Base-by-base conservation (phyloP, 2,113 vertebrate genomes). In the Ochotona curzoniae region DNA sequence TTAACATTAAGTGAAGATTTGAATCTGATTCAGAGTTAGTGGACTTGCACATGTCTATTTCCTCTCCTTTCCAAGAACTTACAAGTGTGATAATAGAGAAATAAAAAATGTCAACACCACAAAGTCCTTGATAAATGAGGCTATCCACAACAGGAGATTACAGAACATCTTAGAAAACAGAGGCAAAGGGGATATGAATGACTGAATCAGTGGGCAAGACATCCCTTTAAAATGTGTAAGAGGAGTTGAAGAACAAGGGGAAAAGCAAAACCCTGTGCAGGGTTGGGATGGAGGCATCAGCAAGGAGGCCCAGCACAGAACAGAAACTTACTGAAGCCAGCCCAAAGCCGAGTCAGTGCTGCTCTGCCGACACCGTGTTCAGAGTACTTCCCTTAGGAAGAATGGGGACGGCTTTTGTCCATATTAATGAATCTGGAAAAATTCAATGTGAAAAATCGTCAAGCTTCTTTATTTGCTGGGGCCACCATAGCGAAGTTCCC, bases 1-100 rank as follows among this genome's bases (percentile, higher is more conserved):
- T 84, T 67, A 89, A 69, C 13, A 35, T 92, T 70, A 81, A 90
- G 70, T 66, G 73, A 87, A 76, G 6, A 83, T 25, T 25, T 78
- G 11, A 70, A 1, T 71, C 12, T 83, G 49, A 60, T 75, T 51
- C 28, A 85, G 73, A 26, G 60, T 60, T 67, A 8, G 30, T 64
- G 64, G n/a, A 35, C 44, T 18, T 28, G 64, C 8, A 10, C 25
- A 17, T 49, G 5, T 69, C 47, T 49, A 90, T 51, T 64, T 86
- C 67, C 10, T 49, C 17, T 78, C 17, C 28, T 47, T 66, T 25
- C 20, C 63, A 47, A 94, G 35, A 28, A 8, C 1, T 17, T 38
- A 63, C 80, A 80, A 49, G 51, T 14, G 32, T 54, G 6, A 47
- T 61, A 8, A 71, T 28, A 80, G 83, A 80, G 14, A 15, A 51